These are phyloP conservation scores for Therioaphis trifolii DNA, from an alignment of 2,888 invertebrate genomes.

Conservation along the genomic window DNA sequence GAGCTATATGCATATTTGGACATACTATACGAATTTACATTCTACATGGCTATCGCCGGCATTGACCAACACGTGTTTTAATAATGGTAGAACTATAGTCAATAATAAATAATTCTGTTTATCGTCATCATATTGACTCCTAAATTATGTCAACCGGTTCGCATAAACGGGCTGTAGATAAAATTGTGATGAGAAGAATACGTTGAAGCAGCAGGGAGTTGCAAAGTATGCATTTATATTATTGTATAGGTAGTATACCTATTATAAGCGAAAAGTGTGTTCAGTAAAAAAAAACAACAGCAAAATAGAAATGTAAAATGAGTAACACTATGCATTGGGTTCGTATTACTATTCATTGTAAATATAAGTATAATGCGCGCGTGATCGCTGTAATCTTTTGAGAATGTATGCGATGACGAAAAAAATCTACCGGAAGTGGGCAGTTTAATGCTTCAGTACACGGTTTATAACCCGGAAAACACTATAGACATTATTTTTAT, in stretches of 20 bases:
- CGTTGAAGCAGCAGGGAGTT: neutral
- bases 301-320: neutral
- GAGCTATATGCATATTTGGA: no score
- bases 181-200: no score
- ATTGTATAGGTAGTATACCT: no score
- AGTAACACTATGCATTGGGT: neutral
- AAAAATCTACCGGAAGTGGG: constrained; percentile 35
- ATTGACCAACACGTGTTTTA: no score
- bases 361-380: neutral
- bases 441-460: constrained; percentile 53
- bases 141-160: constrained; percentile 1
- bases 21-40: no score
- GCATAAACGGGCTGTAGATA: neutral
- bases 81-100: no score
- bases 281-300: neutral
- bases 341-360: neutral
- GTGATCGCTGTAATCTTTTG: neutral
- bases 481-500: neutral
- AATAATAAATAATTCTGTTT: neutral
- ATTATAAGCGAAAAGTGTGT: constrained; percentile 5
- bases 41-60: no score
- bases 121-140: neutral
- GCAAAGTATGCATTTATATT: no score
- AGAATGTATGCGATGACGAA: neutral
- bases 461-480: constrained; percentile 15